Evolutionary conservation across 2,888 invertebrate species (phyloP).

Genomic region (Malachius bipustulatus): DNA sequence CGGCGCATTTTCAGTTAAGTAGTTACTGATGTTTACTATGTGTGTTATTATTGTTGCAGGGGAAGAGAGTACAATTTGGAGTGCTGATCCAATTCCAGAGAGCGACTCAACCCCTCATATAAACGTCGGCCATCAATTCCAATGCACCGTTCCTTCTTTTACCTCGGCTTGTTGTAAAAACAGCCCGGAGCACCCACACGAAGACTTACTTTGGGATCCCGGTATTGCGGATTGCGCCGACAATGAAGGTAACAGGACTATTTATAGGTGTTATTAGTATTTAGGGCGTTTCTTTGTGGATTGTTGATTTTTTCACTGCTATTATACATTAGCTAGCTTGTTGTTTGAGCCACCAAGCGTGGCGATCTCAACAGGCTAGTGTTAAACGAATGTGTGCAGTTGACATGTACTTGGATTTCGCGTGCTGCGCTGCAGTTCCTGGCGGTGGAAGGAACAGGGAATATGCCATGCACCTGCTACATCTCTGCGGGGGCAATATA

Average conservation of each 20-base stretch:
- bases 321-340: slow-evolving; percentile 17
- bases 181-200: slow-evolving; percentile 43
- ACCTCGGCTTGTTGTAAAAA: slow-evolving; percentile 36
- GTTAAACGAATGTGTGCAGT: slow-evolving; percentile 44
- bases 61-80: slow-evolving; percentile 30
- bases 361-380: slow-evolving; percentile 26
- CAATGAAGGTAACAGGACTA: slow-evolving; percentile 54
- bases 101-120: slow-evolving; percentile 59
- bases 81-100: slow-evolving; percentile 36
- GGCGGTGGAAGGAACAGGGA: slow-evolving; percentile 91
- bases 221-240: slow-evolving; percentile 59
- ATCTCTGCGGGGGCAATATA: slow-evolving; percentile 78
- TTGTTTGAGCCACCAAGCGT: slow-evolving; percentile 24
- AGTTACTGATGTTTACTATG: background rate
- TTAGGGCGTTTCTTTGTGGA: background rate
- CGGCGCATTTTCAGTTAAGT: too few relatives aligned
- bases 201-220: slow-evolving; percentile 81
- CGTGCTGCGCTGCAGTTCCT: slow-evolving; percentile 88
- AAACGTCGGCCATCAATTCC: slow-evolving; percentile 78
- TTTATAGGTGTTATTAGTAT: too few relatives aligned
- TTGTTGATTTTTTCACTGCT: slow-evolving; percentile 1
- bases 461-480: slow-evolving; percentile 79
- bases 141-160: slow-evolving; percentile 62
- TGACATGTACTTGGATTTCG: slow-evolving; percentile 88
- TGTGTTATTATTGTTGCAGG: slow-evolving; percentile 20